Evolutionary conservation across 2,113 vertebrate species (phyloP), one percentile per base, ranked within the genome.

Genomic region (Odontophorus gujanensis): DNA sequence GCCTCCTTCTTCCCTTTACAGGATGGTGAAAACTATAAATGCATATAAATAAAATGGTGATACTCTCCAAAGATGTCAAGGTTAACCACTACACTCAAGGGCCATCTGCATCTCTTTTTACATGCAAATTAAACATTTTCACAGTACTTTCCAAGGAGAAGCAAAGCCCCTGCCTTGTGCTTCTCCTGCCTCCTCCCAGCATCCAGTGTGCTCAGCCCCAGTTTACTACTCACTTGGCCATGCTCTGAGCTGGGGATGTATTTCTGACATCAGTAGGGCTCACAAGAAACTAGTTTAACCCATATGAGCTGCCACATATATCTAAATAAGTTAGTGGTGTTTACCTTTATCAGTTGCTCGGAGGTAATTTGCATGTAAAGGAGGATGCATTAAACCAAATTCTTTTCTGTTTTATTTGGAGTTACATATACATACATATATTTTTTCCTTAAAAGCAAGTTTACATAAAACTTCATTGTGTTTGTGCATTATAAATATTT

Each of bases 401-500:
- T 92, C 66, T 85, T 50, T 57, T 89, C 43, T 81, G 62, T 91
- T 95, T 95, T 94, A 80, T 76, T 95, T 45, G 66, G 73, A 75
- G 68, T 92, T 88, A 87, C 74, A 42, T 89, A 90, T 86, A 85
- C 71, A 42, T 89, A 90, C 85, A 25, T 93, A 95, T 79, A 34
- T 18, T 11, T 26, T 38, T 17, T 25, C 51, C 26, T 61, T 13
- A 5, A 62, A 94, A 93, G 63, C 57, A 80, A 79, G 79, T 93
- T 95, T 95, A 86, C 87, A 86, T 91, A 95, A 96, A 91, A 81
- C 58, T 93, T 43, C 57, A 80, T 58, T 68, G 38, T 96, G 93
- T 94, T 95, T 96, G 80, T 92, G 78, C 91, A 96, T 96, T 95
- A 94, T 92, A 93, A 96, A 93, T 93, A 84, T 97, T 95, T 98